Conservation (phyloP, 2,113 vertebrate species). For the Ellobius talpinus region DNA sequence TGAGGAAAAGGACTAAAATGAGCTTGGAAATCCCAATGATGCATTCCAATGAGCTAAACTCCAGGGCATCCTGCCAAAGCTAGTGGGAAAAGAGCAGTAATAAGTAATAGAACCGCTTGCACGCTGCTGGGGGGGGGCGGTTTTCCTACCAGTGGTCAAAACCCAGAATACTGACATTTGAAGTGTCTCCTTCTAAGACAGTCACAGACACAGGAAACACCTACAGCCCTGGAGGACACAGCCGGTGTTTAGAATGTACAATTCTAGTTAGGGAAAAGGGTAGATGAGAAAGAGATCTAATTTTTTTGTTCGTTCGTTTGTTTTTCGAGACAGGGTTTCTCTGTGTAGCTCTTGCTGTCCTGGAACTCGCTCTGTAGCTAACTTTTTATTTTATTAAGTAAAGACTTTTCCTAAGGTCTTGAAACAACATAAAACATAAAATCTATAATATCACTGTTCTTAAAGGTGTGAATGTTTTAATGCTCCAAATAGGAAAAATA, state of each 20-base stretch:
- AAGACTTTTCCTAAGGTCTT: background rate
- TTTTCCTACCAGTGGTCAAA: background rate
- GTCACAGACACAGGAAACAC: conserved; percentile 50
- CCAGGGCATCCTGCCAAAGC: background rate
- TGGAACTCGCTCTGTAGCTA: background rate
- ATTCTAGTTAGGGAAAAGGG: conserved; percentile 8
- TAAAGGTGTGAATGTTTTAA: background rate
- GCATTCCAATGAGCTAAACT: background rate
- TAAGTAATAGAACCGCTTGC: conserved; percentile 15
- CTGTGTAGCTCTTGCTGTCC: background rate
- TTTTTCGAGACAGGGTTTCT: background rate
- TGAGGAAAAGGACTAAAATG: background rate
- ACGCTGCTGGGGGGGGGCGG: background rate
- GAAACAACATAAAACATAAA: conserved; percentile 53
- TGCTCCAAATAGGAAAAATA: background rate
- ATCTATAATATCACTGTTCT: background rate
- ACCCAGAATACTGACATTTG: background rate
- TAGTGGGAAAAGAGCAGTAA: background rate
- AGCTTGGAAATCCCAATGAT: background rate
- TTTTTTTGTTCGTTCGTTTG: background rate
- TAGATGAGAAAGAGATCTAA: background rate
- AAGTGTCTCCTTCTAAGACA: conserved; percentile 38
- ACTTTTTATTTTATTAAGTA: conserved; percentile 15
- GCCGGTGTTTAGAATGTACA: background rate
- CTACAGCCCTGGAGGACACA: background rate